Conservation (phyloP, 2,888 invertebrate genomes). For the Hirtodrosophila histrioides region DNA sequence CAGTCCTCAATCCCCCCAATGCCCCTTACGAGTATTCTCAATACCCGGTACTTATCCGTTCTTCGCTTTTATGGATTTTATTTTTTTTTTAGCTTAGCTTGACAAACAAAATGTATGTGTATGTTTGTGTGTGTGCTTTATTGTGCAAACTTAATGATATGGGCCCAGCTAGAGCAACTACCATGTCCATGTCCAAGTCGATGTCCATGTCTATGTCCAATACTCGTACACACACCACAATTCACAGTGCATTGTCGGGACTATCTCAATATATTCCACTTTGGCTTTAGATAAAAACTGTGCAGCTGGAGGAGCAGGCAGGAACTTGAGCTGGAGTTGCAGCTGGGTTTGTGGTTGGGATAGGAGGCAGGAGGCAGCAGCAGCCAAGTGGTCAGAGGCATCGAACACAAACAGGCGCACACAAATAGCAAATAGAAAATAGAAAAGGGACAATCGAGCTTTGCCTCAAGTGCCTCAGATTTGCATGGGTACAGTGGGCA, state of each 20-base stretch:
- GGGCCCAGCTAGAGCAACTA: slow-evolving; percentile 48
- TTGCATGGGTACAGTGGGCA: slow-evolving; percentile 52
- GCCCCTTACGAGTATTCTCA: slow-evolving; percentile 11
- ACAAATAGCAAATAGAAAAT: slow-evolving; percentile 52
- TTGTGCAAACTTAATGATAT: slow-evolving; percentile 73
- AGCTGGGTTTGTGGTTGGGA: neutral
- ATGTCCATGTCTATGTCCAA: slow-evolving; percentile 26
- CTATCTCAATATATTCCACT: slow-evolving; percentile 64
- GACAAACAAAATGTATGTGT: slow-evolving; percentile 48
- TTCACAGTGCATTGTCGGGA: slow-evolving; percentile 50
- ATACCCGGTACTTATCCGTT: slow-evolving; percentile 49
- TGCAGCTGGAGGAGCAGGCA: slow-evolving; percentile 9
- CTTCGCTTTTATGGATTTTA: slow-evolving; percentile 55
- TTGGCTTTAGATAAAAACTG: slow-evolving; percentile 58
- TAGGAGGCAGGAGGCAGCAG: slow-evolving; percentile 8
- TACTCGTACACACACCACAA: slow-evolving; percentile 43
- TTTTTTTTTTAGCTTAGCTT: slow-evolving; percentile 33
- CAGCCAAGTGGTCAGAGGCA: slow-evolving; percentile 67
- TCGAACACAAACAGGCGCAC: slow-evolving; percentile 40
- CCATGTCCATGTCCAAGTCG: slow-evolving; percentile 28
- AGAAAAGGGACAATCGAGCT: slow-evolving; percentile 56
- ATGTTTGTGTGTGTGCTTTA: slow-evolving; percentile 29
- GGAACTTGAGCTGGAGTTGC: neutral
- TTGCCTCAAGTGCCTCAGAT: slow-evolving; percentile 62
- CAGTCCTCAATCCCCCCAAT: slow-evolving; percentile 5